A percentile compares a stretch with the other conserved stretches of the same genome.
Conservation (phyloP, 2,888 invertebrate genomes). For the Caenorhabditis sp. region DNA sequence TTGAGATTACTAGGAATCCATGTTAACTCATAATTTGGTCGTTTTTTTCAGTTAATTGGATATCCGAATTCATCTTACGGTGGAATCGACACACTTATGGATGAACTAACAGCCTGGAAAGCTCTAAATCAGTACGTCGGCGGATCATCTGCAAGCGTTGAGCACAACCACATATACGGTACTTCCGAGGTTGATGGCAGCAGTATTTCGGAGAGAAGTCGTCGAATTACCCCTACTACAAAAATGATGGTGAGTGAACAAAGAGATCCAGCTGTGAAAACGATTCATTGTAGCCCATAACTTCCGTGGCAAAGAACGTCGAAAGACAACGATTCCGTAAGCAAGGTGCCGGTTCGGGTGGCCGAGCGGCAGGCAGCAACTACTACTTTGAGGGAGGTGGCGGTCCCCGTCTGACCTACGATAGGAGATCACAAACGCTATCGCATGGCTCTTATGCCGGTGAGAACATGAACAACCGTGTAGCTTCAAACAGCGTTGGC, state of each 20-base stretch:
- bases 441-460: constrained; percentile 56
- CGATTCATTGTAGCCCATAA: constrained; percentile 58
- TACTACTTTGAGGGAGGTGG: constrained; percentile 62
- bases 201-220: constrained; percentile 50
- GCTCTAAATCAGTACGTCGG: constrained; percentile 57
- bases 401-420: constrained; percentile 52
- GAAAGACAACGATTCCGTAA: constrained; percentile 71
- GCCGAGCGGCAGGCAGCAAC: constrained; percentile 61
- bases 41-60: constrained; percentile 64
- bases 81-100: constrained; percentile 65
- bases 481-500: background rate
- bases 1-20: background rate
- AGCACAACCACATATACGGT: constrained; percentile 62
- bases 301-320: constrained; percentile 71
- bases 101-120: constrained; percentile 68
- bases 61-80: constrained; percentile 62
- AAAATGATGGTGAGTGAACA: constrained; percentile 48
- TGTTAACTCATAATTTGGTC: background rate
- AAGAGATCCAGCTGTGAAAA: background rate
- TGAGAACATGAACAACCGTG: background rate
- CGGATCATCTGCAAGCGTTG: constrained; percentile 41
- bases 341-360: constrained; percentile 67
- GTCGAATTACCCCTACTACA: constrained; percentile 28
- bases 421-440: constrained; percentile 61
- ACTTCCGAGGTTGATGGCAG: constrained; percentile 54